These are phyloP conservation scores for Corydoras sp. DNA, from an alignment of 2,113 vertebrate genomes.

Conservation along the genomic window DNA sequence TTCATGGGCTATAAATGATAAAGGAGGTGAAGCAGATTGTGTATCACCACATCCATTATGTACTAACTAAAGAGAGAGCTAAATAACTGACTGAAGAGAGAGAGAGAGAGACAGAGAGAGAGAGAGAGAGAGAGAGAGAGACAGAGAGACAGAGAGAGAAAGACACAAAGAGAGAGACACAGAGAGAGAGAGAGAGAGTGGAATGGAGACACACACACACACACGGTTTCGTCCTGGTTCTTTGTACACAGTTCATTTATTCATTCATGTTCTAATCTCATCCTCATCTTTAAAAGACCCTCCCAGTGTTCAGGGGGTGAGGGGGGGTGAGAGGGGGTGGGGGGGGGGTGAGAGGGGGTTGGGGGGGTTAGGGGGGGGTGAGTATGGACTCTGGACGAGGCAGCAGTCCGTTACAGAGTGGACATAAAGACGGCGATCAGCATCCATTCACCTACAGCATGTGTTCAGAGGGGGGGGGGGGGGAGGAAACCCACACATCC, in stretches of 20 bases:
- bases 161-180: conserved; percentile 2
- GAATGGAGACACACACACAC: neutral
- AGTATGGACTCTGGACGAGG: too few relatives aligned
- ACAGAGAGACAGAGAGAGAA: neutral
- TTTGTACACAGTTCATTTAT: neutral
- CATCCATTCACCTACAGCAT: conserved; percentile 4
- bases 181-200: neutral
- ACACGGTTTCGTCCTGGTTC: neutral
- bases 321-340: too few relatives aligned
- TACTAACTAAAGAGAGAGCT: conserved; percentile 37
- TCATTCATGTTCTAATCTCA: neutral
- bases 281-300: too few relatives aligned
- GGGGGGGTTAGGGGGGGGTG: too few relatives aligned
- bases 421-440: too few relatives aligned
- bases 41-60: conserved; percentile 68
- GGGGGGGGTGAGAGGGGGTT: too few relatives aligned
- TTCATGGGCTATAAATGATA: conserved; percentile 74
- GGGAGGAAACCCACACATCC: neutral
- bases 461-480: neutral
- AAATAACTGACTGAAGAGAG: too few relatives aligned
- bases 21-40: conserved; percentile 69
- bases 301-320: too few relatives aligned
- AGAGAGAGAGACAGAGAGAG: too few relatives aligned
- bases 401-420: too few relatives aligned
- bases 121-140: neutral